Evolutionary conservation across 2,888 invertebrate species (phyloP).

Genomic region (Stenichneumon culpator): DNA sequence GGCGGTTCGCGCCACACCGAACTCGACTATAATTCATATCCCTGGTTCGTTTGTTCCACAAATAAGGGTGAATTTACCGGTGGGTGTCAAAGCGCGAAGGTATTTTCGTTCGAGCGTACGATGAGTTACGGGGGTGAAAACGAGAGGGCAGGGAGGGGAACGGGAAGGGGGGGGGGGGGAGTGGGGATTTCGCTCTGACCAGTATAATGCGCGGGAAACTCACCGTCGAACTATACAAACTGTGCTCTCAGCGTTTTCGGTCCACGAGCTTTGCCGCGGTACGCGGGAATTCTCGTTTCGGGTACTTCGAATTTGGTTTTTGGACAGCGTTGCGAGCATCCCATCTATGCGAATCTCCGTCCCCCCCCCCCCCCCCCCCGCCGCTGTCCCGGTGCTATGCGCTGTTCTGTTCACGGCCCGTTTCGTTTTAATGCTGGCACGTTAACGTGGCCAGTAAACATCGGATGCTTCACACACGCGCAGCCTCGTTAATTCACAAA

Average conservation of each 20-base stretch:
- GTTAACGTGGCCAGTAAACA: constrained; percentile 31
- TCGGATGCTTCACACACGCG: constrained; percentile 36
- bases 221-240: constrained; percentile 48
- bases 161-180: constrained; percentile 4
- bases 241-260: constrained; percentile 62
- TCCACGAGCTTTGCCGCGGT: constrained; percentile 13
- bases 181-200: constrained; percentile 47
- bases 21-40: constrained; percentile 65
- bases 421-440: constrained; percentile 42
- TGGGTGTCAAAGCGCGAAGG: constrained; percentile 69
- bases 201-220: constrained; percentile 47
- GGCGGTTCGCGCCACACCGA: constrained; percentile 47
- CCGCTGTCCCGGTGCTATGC: neutral
- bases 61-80: constrained; percentile 68
- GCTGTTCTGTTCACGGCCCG: constrained; percentile 35
- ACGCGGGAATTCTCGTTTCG: constrained; percentile 33
- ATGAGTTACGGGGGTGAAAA: constrained; percentile 42
- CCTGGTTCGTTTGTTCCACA: constrained; percentile 66
- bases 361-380: no score
- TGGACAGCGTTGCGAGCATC: constrained; percentile 9
- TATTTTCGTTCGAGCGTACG: constrained; percentile 70
- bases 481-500: constrained; percentile 52
- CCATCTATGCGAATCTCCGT: neutral
- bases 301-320: constrained; percentile 55
- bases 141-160: constrained; percentile 39